phyloP scores from a whole-genome alignment of 2,113 vertebrate species.

The Oryzias javanicus region DNA sequence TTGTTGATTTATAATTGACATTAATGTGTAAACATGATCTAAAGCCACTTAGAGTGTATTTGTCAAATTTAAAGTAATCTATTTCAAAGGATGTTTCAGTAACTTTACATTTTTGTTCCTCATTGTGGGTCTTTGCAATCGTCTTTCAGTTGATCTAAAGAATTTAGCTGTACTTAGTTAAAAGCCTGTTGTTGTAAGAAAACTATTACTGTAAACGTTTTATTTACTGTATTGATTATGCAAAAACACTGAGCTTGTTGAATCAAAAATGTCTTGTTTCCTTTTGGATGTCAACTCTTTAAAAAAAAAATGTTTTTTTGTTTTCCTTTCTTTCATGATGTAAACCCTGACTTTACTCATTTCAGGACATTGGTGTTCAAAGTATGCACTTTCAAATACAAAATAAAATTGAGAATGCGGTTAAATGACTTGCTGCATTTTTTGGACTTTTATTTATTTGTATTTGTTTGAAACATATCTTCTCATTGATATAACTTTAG shows the following conservation, averaged over 20 bases:
- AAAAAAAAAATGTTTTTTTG: constrained; percentile 30
- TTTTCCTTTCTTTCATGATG: constrained; percentile 26
- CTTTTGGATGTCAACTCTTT: constrained; percentile 30
- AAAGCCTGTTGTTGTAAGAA: constrained; percentile 24
- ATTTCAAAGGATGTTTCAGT: constrained; percentile 35
- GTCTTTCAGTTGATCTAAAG: constrained; percentile 27
- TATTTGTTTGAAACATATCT: too few relatives aligned
- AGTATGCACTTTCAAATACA: constrained; percentile 62
- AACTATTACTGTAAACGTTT: constrained; percentile 48
- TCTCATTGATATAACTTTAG: too few relatives aligned
- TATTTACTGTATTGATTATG: constrained; percentile 56
- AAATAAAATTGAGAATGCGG: constrained; percentile 59
- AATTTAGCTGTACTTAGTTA: constrained; percentile 34
- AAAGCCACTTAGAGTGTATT: constrained; percentile 51
- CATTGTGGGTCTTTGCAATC: constrained; percentile 23
- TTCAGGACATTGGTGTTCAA: constrained; percentile 47
- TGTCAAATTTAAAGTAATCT: constrained; percentile 10
- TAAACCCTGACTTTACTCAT: constrained; percentile 46
- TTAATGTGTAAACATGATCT: constrained; percentile 35
- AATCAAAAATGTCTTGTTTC: constrained; percentile 30
- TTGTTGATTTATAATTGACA: neutral
- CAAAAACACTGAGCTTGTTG: constrained; percentile 41
- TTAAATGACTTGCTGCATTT: constrained; percentile 15
- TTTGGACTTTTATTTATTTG: constrained; percentile 2
- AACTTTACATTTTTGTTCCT: constrained; percentile 20